Evolutionary conservation across 2,888 invertebrate genomes (phyloP).

Genomic region (Metallyticus violacea): DNA sequence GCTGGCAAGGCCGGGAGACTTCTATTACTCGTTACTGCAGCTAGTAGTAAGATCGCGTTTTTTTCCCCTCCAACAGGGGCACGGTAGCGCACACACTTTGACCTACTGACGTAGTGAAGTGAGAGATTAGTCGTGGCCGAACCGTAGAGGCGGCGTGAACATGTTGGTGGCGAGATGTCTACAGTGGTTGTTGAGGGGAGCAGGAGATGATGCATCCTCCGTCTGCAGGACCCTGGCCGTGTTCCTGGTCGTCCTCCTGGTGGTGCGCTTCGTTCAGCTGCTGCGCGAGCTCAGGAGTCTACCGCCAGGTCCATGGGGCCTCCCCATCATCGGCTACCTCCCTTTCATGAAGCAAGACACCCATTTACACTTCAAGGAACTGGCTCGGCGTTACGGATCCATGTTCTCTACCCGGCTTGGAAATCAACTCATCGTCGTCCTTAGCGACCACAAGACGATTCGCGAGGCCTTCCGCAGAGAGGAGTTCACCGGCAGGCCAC

Average conservation of each 20-base stretch:
- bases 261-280: conserved; percentile 27
- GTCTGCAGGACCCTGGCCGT: conserved; percentile 18
- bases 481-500: conserved; percentile 85
- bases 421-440: conserved; percentile 77
- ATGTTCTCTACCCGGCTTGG: conserved; percentile 80
- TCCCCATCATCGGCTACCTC: conserved; percentile 77
- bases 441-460: conserved; percentile 83
- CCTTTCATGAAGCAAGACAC: conserved; percentile 72
- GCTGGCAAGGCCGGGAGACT: conserved; percentile 48
- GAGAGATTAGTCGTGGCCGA: not conserved
- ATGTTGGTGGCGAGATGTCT: not conserved
- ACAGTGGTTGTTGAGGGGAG: not conserved
- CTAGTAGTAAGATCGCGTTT: not conserved
- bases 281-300: conserved; percentile 39
- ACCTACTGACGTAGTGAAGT: not conserved
- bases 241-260: conserved; percentile 31
- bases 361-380: conserved; percentile 73
- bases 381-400: conserved; percentile 75
- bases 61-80: not conserved
- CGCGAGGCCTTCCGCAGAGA: conserved; percentile 81
- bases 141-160: not conserved
- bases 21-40: conserved; percentile 37
- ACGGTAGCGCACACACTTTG: not conserved
- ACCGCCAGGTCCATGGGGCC: conserved; percentile 77
- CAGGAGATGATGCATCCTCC: not conserved